These are phyloP conservation scores for Dendrolimus pini DNA, from an alignment of 2,888 invertebrate genomes.

Conservation along the genomic window DNA sequence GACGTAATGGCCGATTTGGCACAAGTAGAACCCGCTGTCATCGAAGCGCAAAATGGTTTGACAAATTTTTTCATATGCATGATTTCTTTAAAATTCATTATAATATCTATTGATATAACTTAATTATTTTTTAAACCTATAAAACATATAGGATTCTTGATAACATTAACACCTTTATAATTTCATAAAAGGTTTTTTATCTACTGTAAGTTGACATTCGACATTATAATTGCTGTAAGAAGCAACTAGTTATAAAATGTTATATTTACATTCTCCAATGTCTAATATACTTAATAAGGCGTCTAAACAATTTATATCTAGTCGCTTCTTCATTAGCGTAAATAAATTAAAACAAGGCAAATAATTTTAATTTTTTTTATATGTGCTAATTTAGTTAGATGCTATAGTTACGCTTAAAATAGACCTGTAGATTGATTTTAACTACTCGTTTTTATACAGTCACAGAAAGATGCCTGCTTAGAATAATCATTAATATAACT, in stretches of 20 bases:
- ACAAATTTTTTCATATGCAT: conserved; percentile 33
- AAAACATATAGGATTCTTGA: too few species aligned
- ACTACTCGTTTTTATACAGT: neutral
- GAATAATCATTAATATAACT: neutral
- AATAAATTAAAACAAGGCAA: too few species aligned
- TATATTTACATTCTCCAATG: too few species aligned
- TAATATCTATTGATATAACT: neutral
- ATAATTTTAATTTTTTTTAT: neutral
- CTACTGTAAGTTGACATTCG: too few species aligned
- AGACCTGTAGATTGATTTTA: neutral
- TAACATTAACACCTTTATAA: too few species aligned
- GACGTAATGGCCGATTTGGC: conserved; percentile 98
- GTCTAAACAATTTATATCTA: too few species aligned
- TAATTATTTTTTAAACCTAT: neutral
- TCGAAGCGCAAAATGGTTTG: conserved; percentile 97
- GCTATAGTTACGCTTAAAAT: neutral
- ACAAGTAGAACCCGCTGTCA: conserved; percentile 98
- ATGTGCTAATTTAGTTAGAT: neutral
- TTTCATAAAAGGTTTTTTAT: too few species aligned
- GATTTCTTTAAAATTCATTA: conserved; percentile 5
- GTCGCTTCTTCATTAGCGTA: too few species aligned
- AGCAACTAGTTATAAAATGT: too few species aligned
- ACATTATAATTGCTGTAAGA: too few species aligned
- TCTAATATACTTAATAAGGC: too few species aligned
- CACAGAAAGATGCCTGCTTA: neutral